Evolutionary conservation across 1,140 invertebrate genomes (phyloP), one percentile per base, ranked within the genome.

Genomic region (Pantala flavescens): DNA sequence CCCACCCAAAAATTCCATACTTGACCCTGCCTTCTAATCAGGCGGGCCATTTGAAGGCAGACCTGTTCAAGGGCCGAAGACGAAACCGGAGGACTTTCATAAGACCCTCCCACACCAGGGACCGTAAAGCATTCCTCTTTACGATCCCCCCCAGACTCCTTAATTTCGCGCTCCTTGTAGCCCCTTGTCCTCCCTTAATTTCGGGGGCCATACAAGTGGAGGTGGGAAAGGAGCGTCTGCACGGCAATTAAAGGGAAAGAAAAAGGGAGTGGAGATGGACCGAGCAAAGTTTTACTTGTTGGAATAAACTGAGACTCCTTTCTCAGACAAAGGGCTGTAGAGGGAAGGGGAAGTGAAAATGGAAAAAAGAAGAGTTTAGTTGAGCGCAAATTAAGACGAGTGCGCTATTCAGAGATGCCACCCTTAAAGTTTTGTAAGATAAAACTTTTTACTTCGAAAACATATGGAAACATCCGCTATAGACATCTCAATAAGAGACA

Each of bases 11-110:
- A 63, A 63, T 63, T 21, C 49, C 49, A 63, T 19, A 63, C 49
- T 63, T 63, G 49, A 63, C 49, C 49, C n/a, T 16, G 49, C 49
- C 49, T 63, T 63, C 49, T 63, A 63, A 63, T 63, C 49, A 63
- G 3, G 49, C 49, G 49, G 16, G 49, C 49, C 49, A 63, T 63
- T 63, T 63, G 49, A 63, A 63, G 49, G 10, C 43, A 16, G 43
- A 1, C 49, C 49, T 63, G 49, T 63, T 63, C n/a, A 63, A 63
- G 49, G 49, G 49, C 5, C 16, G 3, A 63, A 63, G 49, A 63
- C n/a, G 49, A 63, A 21, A 21, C 49, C 16, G 49, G 49, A 12
- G 49, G 49, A 21, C n/a, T 3, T 21, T 63, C 49, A 63, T 63
- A 63, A 63, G 49, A 21, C 49, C 12, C 49, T 3, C 49, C 49